Evolutionary conservation across 2,113 vertebrate genomes (phyloP).

Genomic region (Chaetura pelagica): DNA sequence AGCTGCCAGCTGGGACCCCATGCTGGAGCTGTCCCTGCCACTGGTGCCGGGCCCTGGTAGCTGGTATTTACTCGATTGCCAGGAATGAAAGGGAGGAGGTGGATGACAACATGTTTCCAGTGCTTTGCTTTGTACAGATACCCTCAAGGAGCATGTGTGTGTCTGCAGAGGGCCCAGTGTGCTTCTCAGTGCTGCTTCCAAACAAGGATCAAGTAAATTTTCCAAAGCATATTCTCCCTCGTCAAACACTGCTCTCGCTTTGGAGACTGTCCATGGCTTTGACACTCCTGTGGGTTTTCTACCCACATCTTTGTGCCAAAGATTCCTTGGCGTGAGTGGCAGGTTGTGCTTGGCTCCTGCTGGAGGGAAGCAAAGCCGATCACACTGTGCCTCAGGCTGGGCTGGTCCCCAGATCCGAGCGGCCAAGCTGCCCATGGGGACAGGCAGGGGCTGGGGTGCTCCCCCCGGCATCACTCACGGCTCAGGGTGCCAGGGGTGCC

Average conservation of each 20-base stretch:
- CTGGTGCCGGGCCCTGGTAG: background rate
- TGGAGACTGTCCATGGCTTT: conserved; percentile 57
- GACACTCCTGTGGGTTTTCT: conserved; percentile 57
- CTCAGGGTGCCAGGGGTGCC: background rate
- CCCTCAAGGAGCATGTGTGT: conserved; percentile 41
- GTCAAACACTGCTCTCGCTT: conserved; percentile 17
- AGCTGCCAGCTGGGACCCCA: fast-evolving
- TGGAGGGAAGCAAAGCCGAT: background rate
- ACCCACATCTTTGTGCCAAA: conserved; percentile 41
- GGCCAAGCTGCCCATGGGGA: background rate
- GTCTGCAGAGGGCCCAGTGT: background rate
- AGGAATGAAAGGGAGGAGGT: conserved; percentile 42
- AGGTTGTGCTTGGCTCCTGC: conserved; percentile 4
- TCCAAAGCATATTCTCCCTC: conserved; percentile 65
- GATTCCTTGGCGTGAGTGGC: conserved; percentile 34
- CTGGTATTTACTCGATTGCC: background rate
- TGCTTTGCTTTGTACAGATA: conserved; percentile 13
- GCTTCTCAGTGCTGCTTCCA: conserved; percentile 46
- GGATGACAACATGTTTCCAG: conserved; percentile 48
- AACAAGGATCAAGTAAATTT: conserved; percentile 64
- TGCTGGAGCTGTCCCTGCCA: fast-evolving
- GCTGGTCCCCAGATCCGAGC: background rate
- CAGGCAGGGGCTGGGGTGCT: background rate
- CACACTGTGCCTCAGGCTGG: fast-evolving
- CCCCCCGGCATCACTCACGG: background rate